Percentiles rank a stretch among this genome's conserved stretches.
phyloP scores from a whole-genome alignment of 1,140 invertebrate genomes.

The Reticulitermes speratus region DNA sequence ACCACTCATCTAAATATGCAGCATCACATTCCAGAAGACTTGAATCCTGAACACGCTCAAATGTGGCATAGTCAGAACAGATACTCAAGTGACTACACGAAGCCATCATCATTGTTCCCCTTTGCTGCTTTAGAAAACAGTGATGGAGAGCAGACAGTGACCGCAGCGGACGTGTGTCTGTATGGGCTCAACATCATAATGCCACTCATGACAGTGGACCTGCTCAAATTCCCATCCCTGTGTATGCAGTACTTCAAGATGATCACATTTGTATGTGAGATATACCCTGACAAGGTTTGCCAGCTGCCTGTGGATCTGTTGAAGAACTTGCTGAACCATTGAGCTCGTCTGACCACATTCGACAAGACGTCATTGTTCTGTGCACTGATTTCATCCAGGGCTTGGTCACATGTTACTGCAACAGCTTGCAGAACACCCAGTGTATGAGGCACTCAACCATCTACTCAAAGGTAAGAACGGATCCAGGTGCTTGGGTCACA shows the following conservation, averaged over 20 bases:
- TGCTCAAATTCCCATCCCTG: slow-evolving; percentile 68
- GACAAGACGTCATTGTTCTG: slow-evolving; percentile 59
- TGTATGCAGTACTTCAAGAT: slow-evolving; percentile 66
- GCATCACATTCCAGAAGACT: too few species aligned
- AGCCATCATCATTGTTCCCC: too few species aligned
- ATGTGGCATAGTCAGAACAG: too few species aligned
- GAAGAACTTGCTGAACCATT: slow-evolving; percentile 58
- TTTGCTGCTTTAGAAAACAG: slow-evolving; percentile 33
- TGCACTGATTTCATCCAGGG: slow-evolving; percentile 66
- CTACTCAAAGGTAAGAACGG: slow-evolving; percentile 64
- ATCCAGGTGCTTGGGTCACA: slow-evolving; percentile 42
- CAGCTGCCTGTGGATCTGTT: slow-evolving; percentile 58
- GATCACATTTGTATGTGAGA: slow-evolving; percentile 65
- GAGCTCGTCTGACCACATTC: slow-evolving; percentile 65
- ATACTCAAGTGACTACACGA: too few species aligned
- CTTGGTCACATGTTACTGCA: slow-evolving; percentile 52
- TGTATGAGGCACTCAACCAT: slow-evolving; percentile 57
- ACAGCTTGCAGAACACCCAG: slow-evolving; percentile 46
- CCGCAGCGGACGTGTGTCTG: slow-evolving; percentile 64
- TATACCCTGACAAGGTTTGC: slow-evolving; percentile 62
- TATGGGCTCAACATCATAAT: slow-evolving; percentile 71
- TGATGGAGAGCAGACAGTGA: slow-evolving; percentile 47
- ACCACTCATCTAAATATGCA: too few species aligned
- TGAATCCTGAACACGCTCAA: too few species aligned
- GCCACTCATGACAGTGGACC: slow-evolving; percentile 72